These are phyloP conservation scores for Lithobates sylvaticus DNA, from an alignment of 2,797 vertebrate genomes.

Conservation along the genomic window DNA sequence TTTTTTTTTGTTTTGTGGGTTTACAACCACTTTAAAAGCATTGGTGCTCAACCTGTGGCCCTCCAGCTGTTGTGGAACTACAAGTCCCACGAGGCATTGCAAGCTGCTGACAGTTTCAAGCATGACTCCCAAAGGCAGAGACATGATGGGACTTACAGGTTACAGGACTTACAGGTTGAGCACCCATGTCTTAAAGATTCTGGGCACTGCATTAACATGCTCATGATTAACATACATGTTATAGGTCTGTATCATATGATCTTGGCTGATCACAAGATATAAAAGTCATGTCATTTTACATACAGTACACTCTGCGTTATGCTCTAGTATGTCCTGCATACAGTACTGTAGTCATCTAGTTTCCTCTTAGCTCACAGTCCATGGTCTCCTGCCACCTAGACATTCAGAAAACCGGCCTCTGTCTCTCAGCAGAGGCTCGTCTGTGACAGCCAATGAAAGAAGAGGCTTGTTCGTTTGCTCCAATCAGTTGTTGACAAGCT, in stretches of 20 bases:
- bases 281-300: not conserved
- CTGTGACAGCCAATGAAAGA: slow-evolving; percentile 37
- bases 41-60: too few relatives aligned
- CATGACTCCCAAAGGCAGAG: too few relatives aligned
- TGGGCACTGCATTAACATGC: too few relatives aligned
- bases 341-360: not conserved
- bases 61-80: too few relatives aligned
- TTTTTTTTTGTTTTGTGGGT: too few relatives aligned
- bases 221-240: not conserved
- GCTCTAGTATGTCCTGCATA: too few relatives aligned
- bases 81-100: too few relatives aligned
- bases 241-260: not conserved
- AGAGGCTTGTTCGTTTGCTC: slow-evolving; percentile 30
- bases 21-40: too few relatives aligned
- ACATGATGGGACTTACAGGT: too few relatives aligned
- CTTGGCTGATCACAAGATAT: not conserved
- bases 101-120: too few relatives aligned
- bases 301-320: not conserved
- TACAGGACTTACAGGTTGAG: too few relatives aligned
- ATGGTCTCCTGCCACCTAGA: not conserved
- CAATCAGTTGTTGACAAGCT: not conserved
- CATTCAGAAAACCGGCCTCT: not conserved
- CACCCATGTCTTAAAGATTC: not conserved
- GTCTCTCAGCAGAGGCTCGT: slow-evolving; percentile 44
- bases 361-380: not conserved